Conservation (phyloP, 2,888 invertebrate species). For the Scaptomyza reducta region DNA sequence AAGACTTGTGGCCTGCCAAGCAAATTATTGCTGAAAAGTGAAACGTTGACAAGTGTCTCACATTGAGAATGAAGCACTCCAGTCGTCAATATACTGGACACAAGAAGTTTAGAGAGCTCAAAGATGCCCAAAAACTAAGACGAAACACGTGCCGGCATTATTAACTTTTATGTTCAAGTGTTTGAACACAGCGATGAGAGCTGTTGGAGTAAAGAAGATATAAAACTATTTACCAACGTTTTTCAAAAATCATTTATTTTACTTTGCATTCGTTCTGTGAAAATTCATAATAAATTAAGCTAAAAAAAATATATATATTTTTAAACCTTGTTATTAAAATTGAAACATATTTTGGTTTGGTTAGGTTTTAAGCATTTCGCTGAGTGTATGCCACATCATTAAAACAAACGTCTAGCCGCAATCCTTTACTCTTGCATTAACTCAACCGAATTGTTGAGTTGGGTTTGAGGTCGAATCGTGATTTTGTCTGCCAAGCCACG, state of each 20-base stretch:
- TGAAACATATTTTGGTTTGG: too few species aligned
- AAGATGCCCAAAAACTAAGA: not conserved
- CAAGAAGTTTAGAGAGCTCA: constrained; percentile 1
- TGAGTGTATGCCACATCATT: not conserved
- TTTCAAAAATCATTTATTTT: too few species aligned
- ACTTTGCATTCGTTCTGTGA: too few species aligned
- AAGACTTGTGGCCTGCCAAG: constrained; percentile 57
- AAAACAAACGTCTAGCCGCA: constrained; percentile 14
- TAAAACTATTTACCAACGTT: too few species aligned
- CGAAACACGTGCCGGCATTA: constrained; percentile 17
- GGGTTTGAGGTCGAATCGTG: constrained; percentile 35
- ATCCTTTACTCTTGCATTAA: constrained; percentile 44
- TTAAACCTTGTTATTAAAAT: too few species aligned
- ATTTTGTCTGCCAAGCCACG: constrained; percentile 23
- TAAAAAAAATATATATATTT: too few species aligned
- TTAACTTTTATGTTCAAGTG: constrained; percentile 4
- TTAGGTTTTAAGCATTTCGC: not conserved
- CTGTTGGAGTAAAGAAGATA: not conserved
- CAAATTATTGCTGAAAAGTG: constrained; percentile 51
- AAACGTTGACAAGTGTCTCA: constrained; percentile 65
- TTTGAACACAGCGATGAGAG: not conserved
- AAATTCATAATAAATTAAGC: too few species aligned
- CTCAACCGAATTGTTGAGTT: constrained; percentile 57
- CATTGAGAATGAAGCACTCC: constrained; percentile 62
- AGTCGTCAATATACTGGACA: constrained; percentile 32